A percentile compares a stretch with the other conserved stretches of the same genome.
Evolutionary conservation across 2,888 invertebrate genomes (phyloP).

Genomic region (Pseudoips prasinana): DNA sequence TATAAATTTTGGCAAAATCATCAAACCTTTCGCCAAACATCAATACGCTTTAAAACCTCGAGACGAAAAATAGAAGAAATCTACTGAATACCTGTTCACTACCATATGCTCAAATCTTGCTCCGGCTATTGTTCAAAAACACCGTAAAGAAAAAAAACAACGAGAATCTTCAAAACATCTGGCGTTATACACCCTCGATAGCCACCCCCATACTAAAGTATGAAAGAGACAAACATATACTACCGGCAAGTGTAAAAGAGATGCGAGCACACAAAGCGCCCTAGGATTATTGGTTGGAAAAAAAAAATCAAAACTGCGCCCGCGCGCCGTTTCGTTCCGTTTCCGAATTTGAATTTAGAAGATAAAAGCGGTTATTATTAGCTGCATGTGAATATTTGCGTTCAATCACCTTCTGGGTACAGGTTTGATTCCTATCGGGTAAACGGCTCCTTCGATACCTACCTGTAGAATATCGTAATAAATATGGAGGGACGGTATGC

Average conservation of each 20-base stretch:
- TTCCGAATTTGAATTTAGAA: conserved; percentile 34
- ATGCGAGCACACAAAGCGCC: conserved; percentile 27
- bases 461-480: too few species aligned
- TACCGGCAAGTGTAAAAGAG: conserved; percentile 8
- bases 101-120: conserved; percentile 40
- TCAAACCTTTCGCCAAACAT: too few species aligned
- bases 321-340: conserved; percentile 44
- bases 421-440: too few species aligned
- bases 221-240: conserved; percentile 15
- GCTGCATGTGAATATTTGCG: conserved; percentile 3
- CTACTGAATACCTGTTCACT: conserved; percentile 36
- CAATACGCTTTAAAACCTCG: too few species aligned
- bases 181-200: conserved; percentile 40
- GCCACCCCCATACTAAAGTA: conserved; percentile 26
- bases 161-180: conserved; percentile 37
- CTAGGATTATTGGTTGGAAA: conserved; percentile 21
- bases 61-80: neutral
- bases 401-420: neutral
- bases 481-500: too few species aligned
- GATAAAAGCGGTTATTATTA: conserved; percentile 1
- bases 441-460: too few species aligned
- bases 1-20: too few species aligned
- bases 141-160: conserved; percentile 21
- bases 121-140: conserved; percentile 27
- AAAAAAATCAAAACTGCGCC: conserved; percentile 40